phyloP scores from a whole-genome alignment of 2,113 vertebrate genomes.

The Stegastes partitus region DNA sequence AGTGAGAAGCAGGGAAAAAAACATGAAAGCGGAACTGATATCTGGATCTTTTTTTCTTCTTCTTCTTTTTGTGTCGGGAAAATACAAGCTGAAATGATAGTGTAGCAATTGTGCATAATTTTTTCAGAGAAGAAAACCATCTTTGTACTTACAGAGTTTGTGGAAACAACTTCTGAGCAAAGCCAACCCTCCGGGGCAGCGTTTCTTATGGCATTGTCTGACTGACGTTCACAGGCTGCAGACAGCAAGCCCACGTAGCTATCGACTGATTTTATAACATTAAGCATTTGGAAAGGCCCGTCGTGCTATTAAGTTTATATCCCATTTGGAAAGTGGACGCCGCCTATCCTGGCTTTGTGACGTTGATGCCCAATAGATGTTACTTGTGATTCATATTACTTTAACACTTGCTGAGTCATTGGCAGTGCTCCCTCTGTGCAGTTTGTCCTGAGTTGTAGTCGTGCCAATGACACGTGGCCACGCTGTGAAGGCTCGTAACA shows the following conservation, averaged over 20 bases:
- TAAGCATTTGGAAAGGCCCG: background rate
- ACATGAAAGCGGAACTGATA: background rate
- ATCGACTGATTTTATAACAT: background rate
- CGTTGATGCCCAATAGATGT: no score
- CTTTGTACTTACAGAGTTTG: background rate
- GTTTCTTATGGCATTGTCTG: background rate
- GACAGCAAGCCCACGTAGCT: background rate
- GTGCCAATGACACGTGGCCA: no score
- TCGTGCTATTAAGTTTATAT: background rate
- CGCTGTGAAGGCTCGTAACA: no score
- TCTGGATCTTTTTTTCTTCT: no score
- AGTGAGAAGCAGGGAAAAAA: background rate
- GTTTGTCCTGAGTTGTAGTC: no score
- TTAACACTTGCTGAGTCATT: no score
- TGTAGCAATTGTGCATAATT: background rate
- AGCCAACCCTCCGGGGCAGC: background rate
- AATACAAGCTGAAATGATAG: background rate
- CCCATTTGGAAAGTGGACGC: background rate
- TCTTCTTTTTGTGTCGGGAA: background rate
- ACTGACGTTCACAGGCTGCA: background rate
- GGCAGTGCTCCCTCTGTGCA: no score
- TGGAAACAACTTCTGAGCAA: background rate
- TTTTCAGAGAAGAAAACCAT: background rate
- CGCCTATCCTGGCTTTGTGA: background rate
- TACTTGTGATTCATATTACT: no score